These are phyloP conservation scores for Suricata suricatta DNA, from an alignment of 2,113 vertebrate species.

Conservation along the genomic window DNA sequence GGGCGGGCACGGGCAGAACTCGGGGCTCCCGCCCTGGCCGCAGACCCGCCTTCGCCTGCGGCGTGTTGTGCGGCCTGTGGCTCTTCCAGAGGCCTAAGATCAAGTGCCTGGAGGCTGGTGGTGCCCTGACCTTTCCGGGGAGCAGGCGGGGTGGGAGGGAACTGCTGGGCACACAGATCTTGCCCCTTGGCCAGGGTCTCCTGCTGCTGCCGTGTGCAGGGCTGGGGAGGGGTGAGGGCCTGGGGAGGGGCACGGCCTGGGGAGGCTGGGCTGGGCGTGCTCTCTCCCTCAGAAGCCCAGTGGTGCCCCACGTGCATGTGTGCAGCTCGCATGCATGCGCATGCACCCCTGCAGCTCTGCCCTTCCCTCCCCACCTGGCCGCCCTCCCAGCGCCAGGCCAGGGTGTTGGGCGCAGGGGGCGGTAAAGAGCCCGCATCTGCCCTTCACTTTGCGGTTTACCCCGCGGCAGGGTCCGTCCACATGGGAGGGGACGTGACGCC, in stretches of 20 bases:
- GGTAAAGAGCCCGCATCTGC: fast-evolving
- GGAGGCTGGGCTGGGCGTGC: background rate
- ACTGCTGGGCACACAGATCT: fast-evolving
- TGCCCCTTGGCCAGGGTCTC: fast-evolving
- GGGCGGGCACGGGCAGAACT: background rate
- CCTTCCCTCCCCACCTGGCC: background rate
- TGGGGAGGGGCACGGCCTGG: background rate
- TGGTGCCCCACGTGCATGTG: fast-evolving
- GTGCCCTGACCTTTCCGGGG: background rate
- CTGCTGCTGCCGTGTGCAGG: fast-evolving
- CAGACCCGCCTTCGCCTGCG: fast-evolving
- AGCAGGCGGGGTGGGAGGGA: background rate
- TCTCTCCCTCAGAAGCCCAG: background rate
- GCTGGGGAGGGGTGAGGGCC: background rate
- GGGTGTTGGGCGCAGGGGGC: fast-evolving
- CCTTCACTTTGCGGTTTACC: fast-evolving
- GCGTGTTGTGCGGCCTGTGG: background rate
- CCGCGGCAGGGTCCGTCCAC: background rate
- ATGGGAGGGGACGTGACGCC: fast-evolving
- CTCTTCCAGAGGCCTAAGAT: background rate
- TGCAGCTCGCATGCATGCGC: fast-evolving
- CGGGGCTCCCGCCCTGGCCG: background rate
- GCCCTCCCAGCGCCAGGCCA: fast-evolving
- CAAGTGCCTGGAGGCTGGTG: fast-evolving
- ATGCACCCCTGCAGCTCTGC: background rate